A percentile compares a stretch with the other conserved stretches of the same genome.
phyloP scores from a whole-genome alignment of 2,113 vertebrate genomes.

The Podarcis muralis region DNA sequence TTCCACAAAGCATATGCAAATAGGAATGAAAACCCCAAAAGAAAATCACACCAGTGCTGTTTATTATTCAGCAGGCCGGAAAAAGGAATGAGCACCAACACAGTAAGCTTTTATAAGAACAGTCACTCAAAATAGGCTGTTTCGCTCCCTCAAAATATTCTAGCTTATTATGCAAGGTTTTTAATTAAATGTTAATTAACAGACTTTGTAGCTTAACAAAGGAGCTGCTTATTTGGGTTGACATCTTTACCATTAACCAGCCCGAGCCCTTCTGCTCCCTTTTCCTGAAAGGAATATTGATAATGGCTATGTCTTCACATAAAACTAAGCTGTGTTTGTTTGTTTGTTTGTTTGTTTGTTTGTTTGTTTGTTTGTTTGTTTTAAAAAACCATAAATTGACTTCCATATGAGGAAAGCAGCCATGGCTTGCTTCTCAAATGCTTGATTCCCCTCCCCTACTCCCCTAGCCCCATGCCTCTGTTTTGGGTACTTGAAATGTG shows the following conservation, averaged over 20 bases:
- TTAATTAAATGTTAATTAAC: neutral
- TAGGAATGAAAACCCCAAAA: neutral
- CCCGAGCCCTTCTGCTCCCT: neutral
- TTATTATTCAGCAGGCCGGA: neutral
- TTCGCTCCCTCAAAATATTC: neutral
- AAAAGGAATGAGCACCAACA: neutral
- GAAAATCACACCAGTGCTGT: neutral
- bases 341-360: too few species aligned
- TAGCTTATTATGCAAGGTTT: neutral
- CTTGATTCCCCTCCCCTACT: too few species aligned
- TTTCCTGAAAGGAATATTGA: neutral
- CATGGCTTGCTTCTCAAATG: too few species aligned
- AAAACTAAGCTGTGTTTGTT: too few species aligned
- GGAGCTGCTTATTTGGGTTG: neutral
- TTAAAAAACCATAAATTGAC: too few species aligned
- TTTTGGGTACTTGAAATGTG: too few species aligned
- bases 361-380: too few species aligned
- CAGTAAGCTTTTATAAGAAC: neutral
- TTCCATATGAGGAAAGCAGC: too few species aligned
- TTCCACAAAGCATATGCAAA: neutral
- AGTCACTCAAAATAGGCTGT: neutral
- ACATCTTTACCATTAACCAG: neutral
- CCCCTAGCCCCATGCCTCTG: too few species aligned
- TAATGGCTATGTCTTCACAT: too few species aligned
- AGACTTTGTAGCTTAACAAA: neutral